These are phyloP conservation scores for Dinocampus coccinellae DNA, from an alignment of 2,888 invertebrate species.

Conservation along the genomic window DNA sequence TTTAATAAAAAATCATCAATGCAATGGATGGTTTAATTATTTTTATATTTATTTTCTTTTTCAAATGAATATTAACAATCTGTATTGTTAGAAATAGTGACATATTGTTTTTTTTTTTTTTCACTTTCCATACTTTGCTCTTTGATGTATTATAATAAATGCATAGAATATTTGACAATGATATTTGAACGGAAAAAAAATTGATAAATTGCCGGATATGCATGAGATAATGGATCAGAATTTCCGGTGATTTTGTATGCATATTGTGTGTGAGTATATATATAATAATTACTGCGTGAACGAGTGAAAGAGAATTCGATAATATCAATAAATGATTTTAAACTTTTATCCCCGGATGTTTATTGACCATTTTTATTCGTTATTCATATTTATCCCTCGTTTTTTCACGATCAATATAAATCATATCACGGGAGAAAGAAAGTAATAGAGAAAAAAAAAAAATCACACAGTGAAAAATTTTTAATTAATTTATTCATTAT, in stretches of 20 bases:
- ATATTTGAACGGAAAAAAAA: not conserved
- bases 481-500: too few relatives aligned
- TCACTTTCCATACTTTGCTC: not conserved
- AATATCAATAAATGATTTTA: not conserved
- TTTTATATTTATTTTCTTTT: too few relatives aligned
- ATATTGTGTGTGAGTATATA: not conserved
- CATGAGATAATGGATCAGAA: not conserved
- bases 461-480: not conserved
- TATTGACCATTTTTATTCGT: not conserved
- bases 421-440: too few relatives aligned
- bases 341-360: not conserved
- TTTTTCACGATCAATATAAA: not conserved
- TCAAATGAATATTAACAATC: too few relatives aligned
- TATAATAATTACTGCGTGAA: too few relatives aligned
- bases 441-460: too few relatives aligned
- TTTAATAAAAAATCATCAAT: too few relatives aligned
- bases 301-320: not conserved
- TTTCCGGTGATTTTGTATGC: not conserved
- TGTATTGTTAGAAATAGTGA: too few relatives aligned
- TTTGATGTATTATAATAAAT: not conserved
- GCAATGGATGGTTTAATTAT: too few relatives aligned
- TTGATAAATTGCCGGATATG: not conserved
- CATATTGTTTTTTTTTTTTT: too few relatives aligned
- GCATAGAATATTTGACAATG: not conserved
- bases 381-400: not conserved